Base-by-base conservation (phyloP, 2,113 vertebrate genomes). In the Phalacrocorax aristotelis region DNA sequence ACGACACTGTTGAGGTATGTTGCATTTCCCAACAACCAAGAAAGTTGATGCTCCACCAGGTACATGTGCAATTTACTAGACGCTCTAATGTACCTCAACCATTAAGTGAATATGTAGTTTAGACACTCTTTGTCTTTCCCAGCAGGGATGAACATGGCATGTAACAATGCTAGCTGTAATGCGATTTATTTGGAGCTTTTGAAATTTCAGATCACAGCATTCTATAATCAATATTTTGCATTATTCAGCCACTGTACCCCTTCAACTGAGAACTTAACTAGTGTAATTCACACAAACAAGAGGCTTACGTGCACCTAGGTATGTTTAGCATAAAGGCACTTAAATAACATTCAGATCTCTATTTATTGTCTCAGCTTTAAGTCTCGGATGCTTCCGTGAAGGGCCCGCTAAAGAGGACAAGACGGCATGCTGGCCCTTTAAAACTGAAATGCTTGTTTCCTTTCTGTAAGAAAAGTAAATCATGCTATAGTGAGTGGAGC, bases 381-480 rank as follows among this genome's bases (percentile, higher is more conserved):
- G 72, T 38, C 72, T 84, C 18, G 1, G 32, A 54, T 32, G 83
- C 86, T 88, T 95, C 79, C 0, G 26, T 32, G 78, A 90, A 91
- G 87, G 85, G 81, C 85, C 75, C n/a, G 30, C 91, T 76, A 34
- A 94, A 77, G 77, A 78, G 96, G 97, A 97, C 96, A 95, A 91
- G 83, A 72, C 1, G 0, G 97, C 32, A 77, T 83, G 70, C 98
- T 98, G 98, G 97, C 98, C 97, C 98, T 98, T 98, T 98, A 98
- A 98, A 98, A 96, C 97, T 84, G 88, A 97, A 98, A 97, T 22
- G 97, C 97, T 95, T 97, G 97, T 97, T 98, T 98, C 98, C 96
- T 95, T 94, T 97, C 94, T 46, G 95, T 93, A 96, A 97, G 98
- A 98, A 98, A 97, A 98, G 98, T 98, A 98, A 98, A 98, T 98